Evolutionary conservation across 2,888 invertebrate species (phyloP).

Genomic region (Torymus texanus): DNA sequence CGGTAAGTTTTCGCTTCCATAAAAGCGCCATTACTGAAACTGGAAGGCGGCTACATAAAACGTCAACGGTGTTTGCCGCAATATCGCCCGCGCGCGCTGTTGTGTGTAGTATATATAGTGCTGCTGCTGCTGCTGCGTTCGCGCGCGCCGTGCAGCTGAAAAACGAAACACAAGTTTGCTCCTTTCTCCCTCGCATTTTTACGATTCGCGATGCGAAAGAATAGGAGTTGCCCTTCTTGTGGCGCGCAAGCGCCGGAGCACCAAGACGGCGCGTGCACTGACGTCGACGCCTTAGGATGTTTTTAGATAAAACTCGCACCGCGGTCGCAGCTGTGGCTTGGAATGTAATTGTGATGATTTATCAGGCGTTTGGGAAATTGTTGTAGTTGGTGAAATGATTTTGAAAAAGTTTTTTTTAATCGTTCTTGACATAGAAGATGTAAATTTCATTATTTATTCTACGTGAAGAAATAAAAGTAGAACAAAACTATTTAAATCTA

Average conservation of each 20-base stretch:
- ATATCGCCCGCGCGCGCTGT: conserved; percentile 19
- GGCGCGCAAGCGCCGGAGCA: no score
- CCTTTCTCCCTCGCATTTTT: conserved; percentile 49
- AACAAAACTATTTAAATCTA: no score
- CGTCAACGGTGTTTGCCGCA: conserved; percentile 53
- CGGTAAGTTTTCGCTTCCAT: conserved; percentile 54
- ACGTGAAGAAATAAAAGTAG: no score
- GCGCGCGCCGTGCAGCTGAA: background rate
- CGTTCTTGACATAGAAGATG: no score
- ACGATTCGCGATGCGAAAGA: conserved; percentile 47
- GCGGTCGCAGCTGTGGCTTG: background rate
- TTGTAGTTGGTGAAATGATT: no score
- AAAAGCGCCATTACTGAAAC: conserved; percentile 55
- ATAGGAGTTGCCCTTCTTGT: conserved; percentile 29
- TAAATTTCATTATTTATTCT: no score
- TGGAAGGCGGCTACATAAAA: conserved; percentile 53
- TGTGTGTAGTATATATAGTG: background rate
- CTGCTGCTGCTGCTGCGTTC: background rate
- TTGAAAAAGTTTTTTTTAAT: no score
- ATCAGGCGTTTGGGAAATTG: background rate
- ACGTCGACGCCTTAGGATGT: conserved; percentile 34
- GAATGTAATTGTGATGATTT: conserved; percentile 25
- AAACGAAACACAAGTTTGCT: conserved; percentile 50
- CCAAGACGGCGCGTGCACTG: no score
- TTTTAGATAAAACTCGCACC: conserved; percentile 40